Percentiles rank a stretch among this genome's conserved stretches.
Conservation (phyloP, 2,797 vertebrate species). For the Orientallactaga sibirica region DNA sequence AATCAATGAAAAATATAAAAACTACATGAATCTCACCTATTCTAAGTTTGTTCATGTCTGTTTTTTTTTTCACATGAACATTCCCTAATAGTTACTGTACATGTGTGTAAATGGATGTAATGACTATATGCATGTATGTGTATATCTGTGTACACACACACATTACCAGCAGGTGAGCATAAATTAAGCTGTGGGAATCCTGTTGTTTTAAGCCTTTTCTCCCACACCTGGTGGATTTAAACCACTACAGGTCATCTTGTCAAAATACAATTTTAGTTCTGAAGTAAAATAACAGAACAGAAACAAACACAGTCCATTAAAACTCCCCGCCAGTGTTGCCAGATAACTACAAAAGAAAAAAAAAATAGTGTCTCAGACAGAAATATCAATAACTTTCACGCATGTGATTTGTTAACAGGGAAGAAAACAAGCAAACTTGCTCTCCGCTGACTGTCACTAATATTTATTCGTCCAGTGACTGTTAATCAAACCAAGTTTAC, state of each 20-base stretch:
- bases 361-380: slow-evolving; percentile 84
- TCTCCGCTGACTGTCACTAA: slow-evolving; percentile 91
- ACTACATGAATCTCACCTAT: background rate
- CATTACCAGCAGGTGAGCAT: slow-evolving; percentile 71
- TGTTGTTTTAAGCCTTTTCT: slow-evolving; percentile 63
- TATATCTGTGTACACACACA: background rate
- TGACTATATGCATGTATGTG: background rate
- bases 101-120: slow-evolving; percentile 46
- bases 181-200: slow-evolving; percentile 73
- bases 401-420: slow-evolving; percentile 88
- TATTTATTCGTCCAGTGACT: slow-evolving; percentile 91
- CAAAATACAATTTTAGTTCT: slow-evolving; percentile 83
- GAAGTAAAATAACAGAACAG: slow-evolving; percentile 83
- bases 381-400: slow-evolving; percentile 91
- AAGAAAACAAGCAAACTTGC: slow-evolving; percentile 88
- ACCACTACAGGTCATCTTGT: slow-evolving; percentile 84
- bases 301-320: slow-evolving; percentile 82
- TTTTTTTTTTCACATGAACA: slow-evolving; percentile 33
- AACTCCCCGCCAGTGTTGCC: slow-evolving; percentile 80
- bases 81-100: slow-evolving; percentile 29
- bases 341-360: slow-evolving; percentile 81
- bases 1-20: background rate
- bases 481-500: slow-evolving; percentile 92
- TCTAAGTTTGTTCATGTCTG: slow-evolving; percentile 2
- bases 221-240: slow-evolving; percentile 74